Evolutionary conservation across 2,888 invertebrate genomes (phyloP), one percentile per base, ranked within the genome.

Genomic region (Tridacna crocea): DNA sequence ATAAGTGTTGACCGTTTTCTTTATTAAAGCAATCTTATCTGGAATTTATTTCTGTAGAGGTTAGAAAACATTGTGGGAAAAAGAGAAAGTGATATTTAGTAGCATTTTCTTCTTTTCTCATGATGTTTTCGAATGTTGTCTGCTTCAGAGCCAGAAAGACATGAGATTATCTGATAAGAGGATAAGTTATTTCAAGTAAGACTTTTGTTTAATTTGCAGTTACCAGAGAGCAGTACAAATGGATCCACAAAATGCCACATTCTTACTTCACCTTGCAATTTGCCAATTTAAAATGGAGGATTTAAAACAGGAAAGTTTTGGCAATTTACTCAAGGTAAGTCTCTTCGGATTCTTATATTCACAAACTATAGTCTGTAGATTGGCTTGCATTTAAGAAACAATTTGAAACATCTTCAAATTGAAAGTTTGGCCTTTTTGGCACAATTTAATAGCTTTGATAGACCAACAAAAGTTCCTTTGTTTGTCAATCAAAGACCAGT

Each of bases 241-340:
- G 55, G 85, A 85, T 36, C 79, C 84, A 22, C 77, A 72, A 10
- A 79, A 47, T 65, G 87, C 85, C 47, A 75, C 79, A 13, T 79
- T 68, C 24, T 83, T 83, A 19, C 83, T 87, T 47, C 84, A 87
- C 82, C 81, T 90, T 60, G 90, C 90, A 0, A 87, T 84, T 47
- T 80, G 87, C 73, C 84, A 70, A 15, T 76, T 77, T 15, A 72
- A 70, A 61, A 60, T 24, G 11, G 55, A 76, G 24, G 55, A 80
- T 15, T 76, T 72, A 8, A 81, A 78, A 58, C 84, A 90, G 27
- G 87, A 89, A 26, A 89, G 90, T 75, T 90, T 90, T 75, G 85
- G 83, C 46, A 46, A 86, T 51, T 79, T 91, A 51, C 83, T 91
- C 12, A 90, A 91, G 89, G 91, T 91, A 74, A 51, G 22, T 80